phyloP scores from a whole-genome alignment of 2,113 vertebrate species.

The Sula dactylatra region DNA sequence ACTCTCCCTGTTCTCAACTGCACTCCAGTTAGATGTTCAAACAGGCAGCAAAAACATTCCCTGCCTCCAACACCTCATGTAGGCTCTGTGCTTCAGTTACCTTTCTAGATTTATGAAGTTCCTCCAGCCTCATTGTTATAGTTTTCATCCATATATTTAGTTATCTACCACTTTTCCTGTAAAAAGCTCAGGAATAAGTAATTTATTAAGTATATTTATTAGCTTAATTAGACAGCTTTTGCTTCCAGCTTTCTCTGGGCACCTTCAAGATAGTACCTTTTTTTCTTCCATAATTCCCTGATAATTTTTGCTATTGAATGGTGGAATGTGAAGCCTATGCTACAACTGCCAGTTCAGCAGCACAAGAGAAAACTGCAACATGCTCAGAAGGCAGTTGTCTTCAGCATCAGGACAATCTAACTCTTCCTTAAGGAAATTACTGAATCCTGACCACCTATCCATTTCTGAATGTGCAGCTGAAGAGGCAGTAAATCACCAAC shows the following conservation, averaged over 20 bases:
- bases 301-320: not conserved
- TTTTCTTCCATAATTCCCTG: not conserved
- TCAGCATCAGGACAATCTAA: not conserved
- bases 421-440: not conserved
- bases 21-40: not conserved
- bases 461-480: not conserved
- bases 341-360: not conserved
- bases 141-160: not conserved
- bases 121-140: not conserved
- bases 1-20: not conserved
- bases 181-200: not conserved
- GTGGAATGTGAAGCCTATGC: not conserved
- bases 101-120: not conserved
- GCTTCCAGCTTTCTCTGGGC: not conserved
- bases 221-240: not conserved
- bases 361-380: not conserved
- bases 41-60: not conserved
- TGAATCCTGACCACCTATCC: not conserved
- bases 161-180: not conserved
- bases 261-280: not conserved
- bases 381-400: not conserved
- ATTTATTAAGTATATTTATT: not conserved
- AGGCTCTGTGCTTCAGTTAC: not conserved
- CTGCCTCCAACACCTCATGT: not conserved
- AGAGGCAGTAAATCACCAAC: not conserved